Conservation (phyloP, 2,888 invertebrate species). For the Strigamia crassipes region DNA sequence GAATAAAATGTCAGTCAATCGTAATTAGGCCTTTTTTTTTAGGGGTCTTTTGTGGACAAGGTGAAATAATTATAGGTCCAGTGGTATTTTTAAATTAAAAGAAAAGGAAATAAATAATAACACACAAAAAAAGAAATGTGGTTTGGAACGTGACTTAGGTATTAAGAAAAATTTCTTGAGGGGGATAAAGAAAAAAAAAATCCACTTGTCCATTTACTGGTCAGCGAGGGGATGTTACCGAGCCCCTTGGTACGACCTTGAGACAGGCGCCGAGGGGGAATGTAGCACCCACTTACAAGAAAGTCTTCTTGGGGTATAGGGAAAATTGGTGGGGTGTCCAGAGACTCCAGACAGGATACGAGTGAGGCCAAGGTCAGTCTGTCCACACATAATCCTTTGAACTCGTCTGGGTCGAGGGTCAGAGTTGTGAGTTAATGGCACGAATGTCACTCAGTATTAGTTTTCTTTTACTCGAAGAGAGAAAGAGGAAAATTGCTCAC, state of each 20-base stretch:
- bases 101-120: too few species aligned
- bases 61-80: neutral
- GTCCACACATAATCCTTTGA: neutral
- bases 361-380: slow-evolving; percentile 17
- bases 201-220: slow-evolving; percentile 17
- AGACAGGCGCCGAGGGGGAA: slow-evolving; percentile 21
- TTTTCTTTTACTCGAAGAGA: neutral
- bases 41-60: neutral
- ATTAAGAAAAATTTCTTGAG: neutral
- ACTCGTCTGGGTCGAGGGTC: slow-evolving; percentile 2
- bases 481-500: neutral
- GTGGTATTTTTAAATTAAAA: neutral
- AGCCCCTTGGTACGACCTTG: slow-evolving; percentile 6
- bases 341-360: slow-evolving; percentile 8
- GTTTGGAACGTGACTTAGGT: slow-evolving; percentile 10
- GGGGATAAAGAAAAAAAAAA: neutral
- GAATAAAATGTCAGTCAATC: slow-evolving; percentile 3
- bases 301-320: neutral
- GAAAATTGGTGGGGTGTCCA: slow-evolving; percentile 16
- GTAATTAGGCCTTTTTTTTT: too few species aligned
- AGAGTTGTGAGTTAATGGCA: neutral
- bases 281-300: slow-evolving; percentile 17
- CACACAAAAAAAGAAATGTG: neutral
- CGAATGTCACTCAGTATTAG: neutral
- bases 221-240: slow-evolving; percentile 16